Conservation (phyloP, 2,888 invertebrate genomes). For the Morinoia aosen region DNA sequence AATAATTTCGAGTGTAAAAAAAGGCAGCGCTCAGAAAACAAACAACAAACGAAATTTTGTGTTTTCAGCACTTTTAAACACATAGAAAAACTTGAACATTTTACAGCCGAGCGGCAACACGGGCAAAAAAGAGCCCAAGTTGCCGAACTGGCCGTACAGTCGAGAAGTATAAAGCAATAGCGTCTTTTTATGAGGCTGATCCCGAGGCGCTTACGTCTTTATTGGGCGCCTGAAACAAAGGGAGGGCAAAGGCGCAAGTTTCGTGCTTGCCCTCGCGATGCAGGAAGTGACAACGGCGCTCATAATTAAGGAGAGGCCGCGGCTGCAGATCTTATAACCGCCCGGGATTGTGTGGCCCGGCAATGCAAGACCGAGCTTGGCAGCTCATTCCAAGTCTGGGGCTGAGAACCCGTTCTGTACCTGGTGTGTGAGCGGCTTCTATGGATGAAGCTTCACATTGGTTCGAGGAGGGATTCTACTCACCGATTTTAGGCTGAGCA, state of each 20-base stretch:
- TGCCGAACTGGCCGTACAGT: neutral
- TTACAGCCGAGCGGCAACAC: neutral
- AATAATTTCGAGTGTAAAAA: too few species aligned
- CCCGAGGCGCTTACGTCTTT: conserved; percentile 35
- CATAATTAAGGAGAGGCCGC: conserved; percentile 14
- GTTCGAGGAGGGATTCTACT: neutral
- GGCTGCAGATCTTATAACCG: neutral
- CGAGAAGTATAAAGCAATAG: conserved; percentile 32
- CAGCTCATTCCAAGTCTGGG: neutral
- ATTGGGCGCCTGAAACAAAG: conserved; percentile 43
- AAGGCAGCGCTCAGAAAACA: neutral
- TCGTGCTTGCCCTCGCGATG: neutral
- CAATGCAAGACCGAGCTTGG: neutral
- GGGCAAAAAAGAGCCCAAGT: neutral
- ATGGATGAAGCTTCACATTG: neutral
- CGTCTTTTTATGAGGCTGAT: conserved; percentile 26
- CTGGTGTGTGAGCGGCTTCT: neutral
- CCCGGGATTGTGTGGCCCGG: neutral
- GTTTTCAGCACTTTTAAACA: neutral
- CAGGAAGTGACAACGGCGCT: neutral
- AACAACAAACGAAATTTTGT: neutral
- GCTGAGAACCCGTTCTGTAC: neutral
- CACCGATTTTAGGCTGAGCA: neutral
- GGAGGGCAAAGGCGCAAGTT: conserved; percentile 3
- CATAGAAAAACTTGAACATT: neutral